A percentile compares a stretch with the other conserved stretches of the same genome.
These are phyloP conservation scores for Colostygia pectinataria DNA, from an alignment of 2,888 invertebrate genomes.

Conservation along the genomic window DNA sequence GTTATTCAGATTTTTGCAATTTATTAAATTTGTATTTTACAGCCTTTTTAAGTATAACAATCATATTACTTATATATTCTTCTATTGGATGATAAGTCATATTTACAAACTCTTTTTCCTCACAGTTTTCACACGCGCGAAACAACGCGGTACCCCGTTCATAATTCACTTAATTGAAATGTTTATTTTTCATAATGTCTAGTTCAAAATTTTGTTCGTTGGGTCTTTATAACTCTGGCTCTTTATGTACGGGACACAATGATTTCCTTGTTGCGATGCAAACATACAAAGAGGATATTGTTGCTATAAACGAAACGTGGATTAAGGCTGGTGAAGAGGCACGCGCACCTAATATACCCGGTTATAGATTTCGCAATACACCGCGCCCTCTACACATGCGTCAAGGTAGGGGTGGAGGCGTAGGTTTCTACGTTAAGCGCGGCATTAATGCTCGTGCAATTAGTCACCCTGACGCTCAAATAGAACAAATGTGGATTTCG, in stretches of 20 bases:
- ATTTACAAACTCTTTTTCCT: no score
- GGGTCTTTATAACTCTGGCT: slow-evolving; percentile 3
- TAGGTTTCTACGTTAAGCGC: background rate
- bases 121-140: background rate
- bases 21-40: no score
- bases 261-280: background rate
- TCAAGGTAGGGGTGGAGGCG: background rate
- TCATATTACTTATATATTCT: no score
- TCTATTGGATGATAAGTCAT: no score
- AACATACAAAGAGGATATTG: background rate
- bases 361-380: background rate
- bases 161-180: background rate
- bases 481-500: background rate
- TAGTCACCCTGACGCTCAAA: background rate
- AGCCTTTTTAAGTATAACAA: no score
- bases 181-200: background rate
- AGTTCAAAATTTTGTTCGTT: background rate
- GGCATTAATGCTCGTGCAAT: background rate
- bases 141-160: background rate
- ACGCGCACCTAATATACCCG: background rate
- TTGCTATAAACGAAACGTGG: slow-evolving; percentile 3
- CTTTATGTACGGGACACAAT: background rate
- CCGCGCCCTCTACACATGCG: background rate
- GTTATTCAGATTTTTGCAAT: no score
- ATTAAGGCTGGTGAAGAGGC: background rate